These are phyloP conservation scores for Callipepla californica DNA, from an alignment of 2,113 vertebrate species.

Conservation along the genomic window DNA sequence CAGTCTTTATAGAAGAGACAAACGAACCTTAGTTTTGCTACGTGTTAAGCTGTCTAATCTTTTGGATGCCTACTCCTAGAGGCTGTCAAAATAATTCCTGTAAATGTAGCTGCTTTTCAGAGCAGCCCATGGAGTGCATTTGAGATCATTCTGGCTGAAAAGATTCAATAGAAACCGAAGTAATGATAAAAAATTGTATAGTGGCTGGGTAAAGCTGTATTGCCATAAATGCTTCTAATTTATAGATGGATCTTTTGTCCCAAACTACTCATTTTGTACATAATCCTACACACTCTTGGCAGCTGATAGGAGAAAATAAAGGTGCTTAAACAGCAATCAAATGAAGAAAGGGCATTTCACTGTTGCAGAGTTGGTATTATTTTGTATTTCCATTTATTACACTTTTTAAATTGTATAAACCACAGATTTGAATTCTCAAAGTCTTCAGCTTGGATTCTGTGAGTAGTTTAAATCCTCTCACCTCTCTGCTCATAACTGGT, in stretches of 20 bases:
- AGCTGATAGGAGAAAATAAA: slow-evolving; percentile 69
- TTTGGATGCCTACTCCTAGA: slow-evolving; percentile 25
- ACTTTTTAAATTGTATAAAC: slow-evolving; percentile 71
- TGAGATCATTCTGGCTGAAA: slow-evolving; percentile 36
- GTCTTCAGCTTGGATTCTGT: slow-evolving; percentile 67
- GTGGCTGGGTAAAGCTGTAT: slow-evolving; percentile 30
- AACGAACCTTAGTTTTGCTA: slow-evolving; percentile 33
- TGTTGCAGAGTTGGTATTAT: slow-evolving; percentile 67
- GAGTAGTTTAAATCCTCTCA: slow-evolving; percentile 68
- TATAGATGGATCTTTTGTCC: slow-evolving; percentile 43
- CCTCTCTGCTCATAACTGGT: slow-evolving; percentile 66
- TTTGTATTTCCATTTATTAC: slow-evolving; percentile 73
- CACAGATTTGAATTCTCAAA: slow-evolving; percentile 66
- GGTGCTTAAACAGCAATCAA: slow-evolving; percentile 66
- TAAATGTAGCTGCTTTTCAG: slow-evolving; percentile 47
- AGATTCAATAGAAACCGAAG: background rate
- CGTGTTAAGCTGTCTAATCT: slow-evolving; percentile 16
- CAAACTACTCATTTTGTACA: slow-evolving; percentile 60
- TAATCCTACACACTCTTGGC: slow-evolving; percentile 47
- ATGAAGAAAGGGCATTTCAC: slow-evolving; percentile 68
- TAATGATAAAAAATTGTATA: slow-evolving; percentile 4
- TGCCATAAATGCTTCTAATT: slow-evolving; percentile 51
- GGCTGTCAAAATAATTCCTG: slow-evolving; percentile 32
- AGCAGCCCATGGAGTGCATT: slow-evolving; percentile 47
- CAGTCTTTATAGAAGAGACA: slow-evolving; percentile 21